A percentile compares a stretch with the other conserved stretches of the same genome.
These are phyloP conservation scores for Theodoxus fluviatilis DNA, from an alignment of 2,888 invertebrate genomes.

Conservation along the genomic window DNA sequence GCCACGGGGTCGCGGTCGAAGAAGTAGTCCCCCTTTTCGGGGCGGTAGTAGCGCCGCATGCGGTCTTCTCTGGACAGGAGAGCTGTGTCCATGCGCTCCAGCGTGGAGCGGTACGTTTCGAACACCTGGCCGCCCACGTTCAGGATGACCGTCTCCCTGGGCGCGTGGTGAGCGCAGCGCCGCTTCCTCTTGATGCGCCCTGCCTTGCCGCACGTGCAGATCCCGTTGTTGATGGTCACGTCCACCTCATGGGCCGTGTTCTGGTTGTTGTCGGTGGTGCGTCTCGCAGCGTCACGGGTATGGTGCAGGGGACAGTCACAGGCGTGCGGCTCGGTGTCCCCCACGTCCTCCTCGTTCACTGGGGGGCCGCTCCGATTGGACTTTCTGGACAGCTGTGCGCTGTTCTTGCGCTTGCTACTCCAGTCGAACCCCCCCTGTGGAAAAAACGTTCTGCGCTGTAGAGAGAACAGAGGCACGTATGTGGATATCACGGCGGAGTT, in stretches of 20 bases:
- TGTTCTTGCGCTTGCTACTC: too few relatives aligned
- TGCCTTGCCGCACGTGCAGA: slow-evolving; percentile 4
- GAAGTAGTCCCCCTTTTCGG: slow-evolving; percentile 50
- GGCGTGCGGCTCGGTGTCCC: too few relatives aligned
- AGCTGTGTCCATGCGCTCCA: slow-evolving; percentile 44
- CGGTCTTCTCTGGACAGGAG: slow-evolving; percentile 46
- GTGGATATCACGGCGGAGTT: too few relatives aligned
- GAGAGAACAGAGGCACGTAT: too few relatives aligned
- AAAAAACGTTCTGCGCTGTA: too few relatives aligned
- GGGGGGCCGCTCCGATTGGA: background rate
- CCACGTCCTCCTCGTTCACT: background rate
- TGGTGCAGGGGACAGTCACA: background rate
- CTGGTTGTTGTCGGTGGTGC: slow-evolving; percentile 16
- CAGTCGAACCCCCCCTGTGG: too few relatives aligned
- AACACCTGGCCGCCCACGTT: slow-evolving; percentile 56
- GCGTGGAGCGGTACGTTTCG: slow-evolving; percentile 51
- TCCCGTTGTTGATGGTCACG: background rate
- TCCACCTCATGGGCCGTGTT: slow-evolving; percentile 13
- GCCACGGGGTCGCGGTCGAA: slow-evolving; percentile 59
- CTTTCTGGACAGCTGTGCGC: too few relatives aligned
- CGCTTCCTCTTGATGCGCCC: slow-evolving; percentile 18
- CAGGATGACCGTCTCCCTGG: slow-evolving; percentile 46
- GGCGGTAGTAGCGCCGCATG: slow-evolving; percentile 46
- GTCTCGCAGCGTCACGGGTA: background rate
- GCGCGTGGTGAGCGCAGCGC: slow-evolving; percentile 21